Conservation (phyloP, 1,140 invertebrate genomes). For the Maconellicoccus hirsutus region DNA sequence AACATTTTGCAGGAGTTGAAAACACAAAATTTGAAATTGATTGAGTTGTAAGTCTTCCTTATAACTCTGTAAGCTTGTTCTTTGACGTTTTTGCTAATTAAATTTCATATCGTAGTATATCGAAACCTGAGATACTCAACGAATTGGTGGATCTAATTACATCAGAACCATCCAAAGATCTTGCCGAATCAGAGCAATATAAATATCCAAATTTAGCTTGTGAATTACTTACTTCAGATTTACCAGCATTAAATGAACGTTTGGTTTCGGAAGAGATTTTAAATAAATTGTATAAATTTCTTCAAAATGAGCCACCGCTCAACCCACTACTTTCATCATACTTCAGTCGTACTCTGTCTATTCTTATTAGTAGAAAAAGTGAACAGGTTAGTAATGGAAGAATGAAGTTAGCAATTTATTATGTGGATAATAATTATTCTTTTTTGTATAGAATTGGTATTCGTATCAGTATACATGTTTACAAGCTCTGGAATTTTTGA, state of each 20-base stretch:
- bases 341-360: constrained; percentile 78
- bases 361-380: constrained; percentile 30
- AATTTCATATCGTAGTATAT: constrained; percentile 57
- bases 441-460: constrained; percentile 63
- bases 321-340: constrained; percentile 91
- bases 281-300: constrained; percentile 75
- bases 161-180: constrained; percentile 64
- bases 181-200: constrained; percentile 66
- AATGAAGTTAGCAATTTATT: constrained; percentile 15
- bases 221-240: constrained; percentile 83
- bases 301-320: constrained; percentile 70
- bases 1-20: constrained; percentile 93
- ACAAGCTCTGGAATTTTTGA: constrained; percentile 82
- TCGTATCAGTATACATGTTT: constrained; percentile 80
- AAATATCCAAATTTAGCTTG: constrained; percentile 79
- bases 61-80: too few relatives aligned
- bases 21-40: constrained; percentile 77
- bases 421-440: constrained; percentile 5
- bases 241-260: constrained; percentile 71
- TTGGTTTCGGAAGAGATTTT: constrained; percentile 69
- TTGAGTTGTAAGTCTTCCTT: constrained; percentile 83
- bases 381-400: constrained; percentile 28
- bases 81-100: too few relatives aligned
- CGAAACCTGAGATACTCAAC: constrained; percentile 65
- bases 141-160: constrained; percentile 77